phyloP scores from a whole-genome alignment of 2,888 invertebrate genomes.

The Troides oblongomaculatus region DNA sequence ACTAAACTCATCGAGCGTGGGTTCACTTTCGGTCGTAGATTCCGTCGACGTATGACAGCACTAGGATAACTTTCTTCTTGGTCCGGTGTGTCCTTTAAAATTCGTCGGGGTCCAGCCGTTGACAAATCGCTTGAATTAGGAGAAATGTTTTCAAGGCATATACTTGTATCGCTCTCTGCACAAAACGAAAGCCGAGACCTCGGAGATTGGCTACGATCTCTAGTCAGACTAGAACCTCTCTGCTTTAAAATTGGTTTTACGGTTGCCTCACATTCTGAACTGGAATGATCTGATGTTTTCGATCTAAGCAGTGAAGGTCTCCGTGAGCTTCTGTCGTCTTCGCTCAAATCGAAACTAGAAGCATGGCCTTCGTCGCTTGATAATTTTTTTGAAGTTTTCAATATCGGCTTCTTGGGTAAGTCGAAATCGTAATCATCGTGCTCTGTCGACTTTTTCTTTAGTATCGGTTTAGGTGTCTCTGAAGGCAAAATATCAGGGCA shows the following conservation, averaged over 20 bases:
- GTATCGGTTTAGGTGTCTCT: constrained; percentile 85
- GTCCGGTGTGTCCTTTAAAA: constrained; percentile 61
- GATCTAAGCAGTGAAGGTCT: constrained; percentile 79
- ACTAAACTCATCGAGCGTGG: constrained; percentile 72
- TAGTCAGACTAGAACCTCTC: constrained; percentile 79
- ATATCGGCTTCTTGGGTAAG: constrained; percentile 86
- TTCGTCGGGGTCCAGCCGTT: constrained; percentile 73
- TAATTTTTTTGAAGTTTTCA: constrained; percentile 85
- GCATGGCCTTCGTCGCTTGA: constrained; percentile 82
- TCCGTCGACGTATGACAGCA: constrained; percentile 71
- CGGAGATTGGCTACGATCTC: constrained; percentile 81
- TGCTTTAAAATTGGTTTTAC: constrained; percentile 84
- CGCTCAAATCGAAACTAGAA: constrained; percentile 78
- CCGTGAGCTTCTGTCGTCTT: constrained; percentile 78
- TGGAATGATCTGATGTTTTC: constrained; percentile 76
- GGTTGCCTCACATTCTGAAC: constrained; percentile 79
- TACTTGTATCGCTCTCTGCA: constrained; percentile 74
- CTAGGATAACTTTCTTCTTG: constrained; percentile 68
- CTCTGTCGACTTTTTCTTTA: constrained; percentile 92
- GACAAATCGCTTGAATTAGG: constrained; percentile 69
- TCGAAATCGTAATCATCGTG: constrained; percentile 87
- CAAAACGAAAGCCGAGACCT: constrained; percentile 83
- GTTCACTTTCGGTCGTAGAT: constrained; percentile 66
- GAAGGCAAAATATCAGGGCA: constrained; percentile 68
- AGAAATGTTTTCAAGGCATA: constrained; percentile 71